Evolutionary conservation across 2,888 invertebrate genomes (phyloP).

Genomic region (Spisula solida): DNA sequence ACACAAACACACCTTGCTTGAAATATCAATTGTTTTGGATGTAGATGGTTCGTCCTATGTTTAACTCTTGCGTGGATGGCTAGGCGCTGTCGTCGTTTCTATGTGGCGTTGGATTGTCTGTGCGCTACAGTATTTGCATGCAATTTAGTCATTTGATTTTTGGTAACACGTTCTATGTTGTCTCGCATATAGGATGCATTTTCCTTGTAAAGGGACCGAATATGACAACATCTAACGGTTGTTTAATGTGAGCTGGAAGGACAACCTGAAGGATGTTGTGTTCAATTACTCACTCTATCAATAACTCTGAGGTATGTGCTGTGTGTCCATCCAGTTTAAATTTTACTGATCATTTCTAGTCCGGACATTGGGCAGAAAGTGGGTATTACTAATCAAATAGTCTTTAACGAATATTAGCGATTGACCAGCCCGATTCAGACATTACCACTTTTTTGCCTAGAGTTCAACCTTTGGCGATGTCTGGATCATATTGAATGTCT

Average conservation of each 20-base stretch:
- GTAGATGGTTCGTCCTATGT: too few species aligned
- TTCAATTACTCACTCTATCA: too few species aligned
- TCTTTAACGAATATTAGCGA: slow-evolving; percentile 31
- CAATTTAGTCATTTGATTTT: slow-evolving; percentile 1
- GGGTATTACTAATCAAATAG: slow-evolving; percentile 44
- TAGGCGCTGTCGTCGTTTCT: too few species aligned
- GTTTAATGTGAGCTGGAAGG: too few species aligned
- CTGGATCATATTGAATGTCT: too few species aligned
- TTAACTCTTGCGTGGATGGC: too few species aligned
- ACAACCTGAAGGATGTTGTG: too few species aligned
- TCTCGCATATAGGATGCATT: slow-evolving; percentile 17
- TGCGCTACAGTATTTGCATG: too few species aligned
- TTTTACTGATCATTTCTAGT: background rate
- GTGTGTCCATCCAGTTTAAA: slow-evolving; percentile 52
- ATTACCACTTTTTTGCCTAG: slow-evolving; percentile 28
- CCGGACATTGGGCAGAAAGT: slow-evolving; percentile 20
- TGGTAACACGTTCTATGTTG: background rate
- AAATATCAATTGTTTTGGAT: too few species aligned
- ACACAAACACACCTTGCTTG: background rate
- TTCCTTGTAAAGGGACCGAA: slow-evolving; percentile 29
- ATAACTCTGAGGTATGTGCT: background rate
- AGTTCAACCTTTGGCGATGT: slow-evolving; percentile 28
- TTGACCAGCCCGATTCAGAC: slow-evolving; percentile 53
- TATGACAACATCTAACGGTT: too few species aligned
- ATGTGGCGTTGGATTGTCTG: too few species aligned